phyloP scores from a whole-genome alignment of 2,113 vertebrate species.

The Origma solitaria region DNA sequence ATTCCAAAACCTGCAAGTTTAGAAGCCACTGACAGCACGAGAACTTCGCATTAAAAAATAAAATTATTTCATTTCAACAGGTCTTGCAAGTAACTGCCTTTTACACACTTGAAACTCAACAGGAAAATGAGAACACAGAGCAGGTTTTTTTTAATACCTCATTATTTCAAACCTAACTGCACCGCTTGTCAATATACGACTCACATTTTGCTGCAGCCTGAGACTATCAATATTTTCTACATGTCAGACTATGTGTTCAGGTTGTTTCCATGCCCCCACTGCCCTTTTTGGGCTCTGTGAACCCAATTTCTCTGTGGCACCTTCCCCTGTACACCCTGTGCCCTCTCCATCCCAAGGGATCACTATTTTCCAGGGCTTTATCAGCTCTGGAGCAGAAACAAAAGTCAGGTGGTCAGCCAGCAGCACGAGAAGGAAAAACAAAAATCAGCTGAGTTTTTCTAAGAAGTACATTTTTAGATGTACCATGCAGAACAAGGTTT shows the following conservation, averaged over 20 bases:
- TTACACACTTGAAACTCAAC: background rate
- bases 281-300: background rate
- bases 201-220: background rate
- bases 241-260: background rate
- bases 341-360: background rate
- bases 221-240: background rate
- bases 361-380: fast-evolving
- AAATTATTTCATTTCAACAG: background rate
- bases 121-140: background rate
- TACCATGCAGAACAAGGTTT: slow-evolving; percentile 4
- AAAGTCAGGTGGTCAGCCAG: background rate
- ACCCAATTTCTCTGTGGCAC: background rate
- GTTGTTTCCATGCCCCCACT: background rate
- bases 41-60: background rate
- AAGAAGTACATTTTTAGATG: slow-evolving; percentile 49
- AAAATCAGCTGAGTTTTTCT: slow-evolving; percentile 51
- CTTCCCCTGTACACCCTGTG: background rate
- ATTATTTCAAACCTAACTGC: background rate
- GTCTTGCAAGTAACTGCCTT: background rate
- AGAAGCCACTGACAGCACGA: background rate
- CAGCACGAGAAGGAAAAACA: background rate
- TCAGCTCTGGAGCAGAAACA: background rate
- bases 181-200: background rate
- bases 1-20: background rate
- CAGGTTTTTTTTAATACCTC: too few species aligned